These are phyloP conservation scores for Odontothrips loti DNA, from an alignment of 2,888 invertebrate species.

Conservation along the genomic window DNA sequence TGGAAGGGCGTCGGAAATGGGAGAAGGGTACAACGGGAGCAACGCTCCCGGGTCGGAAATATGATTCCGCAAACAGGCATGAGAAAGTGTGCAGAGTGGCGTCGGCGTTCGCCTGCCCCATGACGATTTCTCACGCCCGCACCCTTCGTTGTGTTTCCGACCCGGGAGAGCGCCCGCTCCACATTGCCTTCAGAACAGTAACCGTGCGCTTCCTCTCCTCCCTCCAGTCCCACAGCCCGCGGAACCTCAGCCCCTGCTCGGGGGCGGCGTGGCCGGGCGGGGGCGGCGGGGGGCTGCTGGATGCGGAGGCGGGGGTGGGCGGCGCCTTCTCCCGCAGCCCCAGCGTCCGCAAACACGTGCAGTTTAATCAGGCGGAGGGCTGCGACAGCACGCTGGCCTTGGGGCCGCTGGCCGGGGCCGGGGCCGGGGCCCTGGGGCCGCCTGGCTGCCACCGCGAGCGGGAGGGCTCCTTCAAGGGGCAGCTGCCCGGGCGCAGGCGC, in stretches of 20 bases:
- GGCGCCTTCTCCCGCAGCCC: conserved; percentile 17
- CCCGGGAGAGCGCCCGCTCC: no score
- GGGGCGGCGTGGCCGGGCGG: neutral
- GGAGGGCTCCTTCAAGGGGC: neutral
- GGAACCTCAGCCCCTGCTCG: neutral
- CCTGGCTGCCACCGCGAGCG: neutral
- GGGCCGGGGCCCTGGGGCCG: neutral
- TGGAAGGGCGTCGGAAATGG: no score
- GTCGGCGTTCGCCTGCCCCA: no score
- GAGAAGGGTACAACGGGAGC: no score
- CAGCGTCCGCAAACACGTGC: conserved; percentile 61
- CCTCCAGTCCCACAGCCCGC: neutral
- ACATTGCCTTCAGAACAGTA: no score
- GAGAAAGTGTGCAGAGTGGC: no score
- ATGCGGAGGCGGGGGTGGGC: neutral
- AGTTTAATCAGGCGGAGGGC: conserved; percentile 60
- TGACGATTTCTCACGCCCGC: no score
- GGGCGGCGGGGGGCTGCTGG: neutral
- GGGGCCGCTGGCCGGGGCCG: neutral
- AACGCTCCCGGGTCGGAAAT: neutral
- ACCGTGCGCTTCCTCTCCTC: no score
- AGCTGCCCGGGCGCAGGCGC: neutral
- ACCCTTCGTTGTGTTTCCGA: no score
- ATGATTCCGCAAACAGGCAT: neutral
- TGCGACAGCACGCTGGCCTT: conserved; percentile 35